Base-by-base conservation (phyloP, 1,140 invertebrate species). In the Contarinia nasturtii region DNA sequence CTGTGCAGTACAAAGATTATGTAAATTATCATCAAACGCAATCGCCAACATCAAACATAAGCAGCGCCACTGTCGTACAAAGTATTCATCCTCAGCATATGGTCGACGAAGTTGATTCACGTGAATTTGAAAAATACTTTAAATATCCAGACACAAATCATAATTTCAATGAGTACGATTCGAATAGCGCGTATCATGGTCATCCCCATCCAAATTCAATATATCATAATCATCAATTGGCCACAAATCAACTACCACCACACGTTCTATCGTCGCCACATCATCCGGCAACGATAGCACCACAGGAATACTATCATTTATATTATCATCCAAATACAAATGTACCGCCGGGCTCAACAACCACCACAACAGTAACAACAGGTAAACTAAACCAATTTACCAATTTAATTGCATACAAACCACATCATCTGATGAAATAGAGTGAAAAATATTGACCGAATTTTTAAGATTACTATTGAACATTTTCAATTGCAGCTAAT, bases 111-210 rank as follows among this genome's bases (percentile, higher is more conserved):
- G 67, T 77, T 1, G 75, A 76, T 50, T 67, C 71, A 7, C 57
- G 72, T 45, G 75, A 77, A 54, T 73, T 75, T 46, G 75, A 79
- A 53, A 78, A 80, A 55, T 79, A 79, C 56, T 58, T 77, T 45
- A 79, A 79, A 50, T 77, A 74, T 51, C 68, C 67, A 19, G 54
- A 68, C 34, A 61, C 60, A n/a, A 63, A 64, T 53, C 61, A 58
- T 22, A 63, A 70, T 47, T 59, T 63, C 20, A 66, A 64, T 43
- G 60, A 66, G n/a, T 69, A 73, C 49, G 72, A 74, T 52, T 66
- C 66, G 4, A 73, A 73, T 54, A 66, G 70, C 52, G 57, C 43
- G 43, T 59, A 27, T 52, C 57, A 33, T 45, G 27, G 27, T 3
- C 27, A 27, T 27, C 27, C 27, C 3, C 53, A 17, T 46, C 47